These are phyloP conservation scores for Torymus aiolomorphi DNA, from an alignment of 2,888 invertebrate genomes.

Conservation along the genomic window DNA sequence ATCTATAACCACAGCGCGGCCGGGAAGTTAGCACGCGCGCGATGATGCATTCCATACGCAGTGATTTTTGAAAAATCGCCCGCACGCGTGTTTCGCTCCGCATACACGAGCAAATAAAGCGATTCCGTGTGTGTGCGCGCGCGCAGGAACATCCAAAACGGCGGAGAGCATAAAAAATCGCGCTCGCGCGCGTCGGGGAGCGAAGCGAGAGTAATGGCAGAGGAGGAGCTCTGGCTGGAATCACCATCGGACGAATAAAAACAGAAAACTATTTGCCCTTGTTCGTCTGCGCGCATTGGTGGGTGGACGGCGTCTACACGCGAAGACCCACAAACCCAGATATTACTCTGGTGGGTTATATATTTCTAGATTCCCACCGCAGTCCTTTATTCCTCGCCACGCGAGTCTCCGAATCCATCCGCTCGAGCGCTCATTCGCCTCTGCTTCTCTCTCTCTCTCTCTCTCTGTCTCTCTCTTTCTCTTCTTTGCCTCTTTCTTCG, in stretches of 20 bases:
- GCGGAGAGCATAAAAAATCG: neutral
- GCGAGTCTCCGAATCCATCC: conserved; percentile 22
- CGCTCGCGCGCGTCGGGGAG: too few relatives aligned
- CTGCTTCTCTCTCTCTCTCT: neutral
- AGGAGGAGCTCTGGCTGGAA: neutral
- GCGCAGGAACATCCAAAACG: neutral
- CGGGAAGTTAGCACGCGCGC: neutral
- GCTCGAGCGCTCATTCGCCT: neutral
- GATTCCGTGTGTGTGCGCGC: conserved; percentile 15
- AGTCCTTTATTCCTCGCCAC: conserved; percentile 28
- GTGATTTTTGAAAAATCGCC: conserved; percentile 33
- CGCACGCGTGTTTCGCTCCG: neutral
- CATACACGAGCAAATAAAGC: conserved; percentile 2
- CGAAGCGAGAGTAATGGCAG: neutral
- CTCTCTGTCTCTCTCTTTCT: neutral
- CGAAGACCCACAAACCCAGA: conserved; percentile 26
- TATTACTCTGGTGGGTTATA: conserved; percentile 5
- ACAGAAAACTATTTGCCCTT: conserved; percentile 14
- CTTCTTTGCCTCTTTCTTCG: neutral
- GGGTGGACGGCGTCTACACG: too few relatives aligned
- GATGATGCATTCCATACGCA: conserved; percentile 17
- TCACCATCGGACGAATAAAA: conserved; percentile 33
- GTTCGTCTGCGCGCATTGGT: neutral
- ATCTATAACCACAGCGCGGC: neutral
- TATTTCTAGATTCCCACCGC: neutral